A percentile compares a stretch with the other conserved stretches of the same genome.
phyloP scores from a whole-genome alignment of 1,140 invertebrate species.

The Lasioglossum baleicum region DNA sequence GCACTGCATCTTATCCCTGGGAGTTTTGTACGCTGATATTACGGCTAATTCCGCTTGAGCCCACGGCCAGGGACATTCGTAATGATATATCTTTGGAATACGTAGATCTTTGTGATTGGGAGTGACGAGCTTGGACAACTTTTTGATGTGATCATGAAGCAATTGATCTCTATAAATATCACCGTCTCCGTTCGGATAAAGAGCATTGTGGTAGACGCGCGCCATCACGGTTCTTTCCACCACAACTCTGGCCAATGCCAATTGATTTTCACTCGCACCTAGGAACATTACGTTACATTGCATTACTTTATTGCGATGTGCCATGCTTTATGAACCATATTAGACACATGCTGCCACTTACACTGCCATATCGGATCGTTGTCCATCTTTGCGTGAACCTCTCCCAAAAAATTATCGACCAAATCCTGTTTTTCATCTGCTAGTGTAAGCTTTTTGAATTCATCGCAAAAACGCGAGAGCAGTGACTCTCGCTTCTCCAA shows the following conservation, averaged over 20 bases:
- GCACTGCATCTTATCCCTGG: slow-evolving; percentile 94
- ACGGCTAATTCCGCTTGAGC: slow-evolving; percentile 96
- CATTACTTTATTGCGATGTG: no score
- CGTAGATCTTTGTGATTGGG: slow-evolving; percentile 91
- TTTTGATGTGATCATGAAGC: slow-evolving; percentile 92
- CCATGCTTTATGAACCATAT: no score
- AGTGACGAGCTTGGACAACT: slow-evolving; percentile 89
- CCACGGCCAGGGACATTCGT: slow-evolving; percentile 98
- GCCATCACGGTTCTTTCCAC: slow-evolving; percentile 92
- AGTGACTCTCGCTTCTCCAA: slow-evolving; percentile 86
- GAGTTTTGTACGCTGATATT: slow-evolving; percentile 96
- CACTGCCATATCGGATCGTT: slow-evolving; percentile 87
- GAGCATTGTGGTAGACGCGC: slow-evolving; percentile 93
- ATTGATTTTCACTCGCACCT: slow-evolving; percentile 85
- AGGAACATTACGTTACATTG: slow-evolving; percentile 41
- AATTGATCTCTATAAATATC: slow-evolving; percentile 95
- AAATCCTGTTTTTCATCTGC: slow-evolving; percentile 91
- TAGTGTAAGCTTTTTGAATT: slow-evolving; percentile 87
- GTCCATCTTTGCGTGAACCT: slow-evolving; percentile 82
- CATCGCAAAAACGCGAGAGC: slow-evolving; percentile 85
- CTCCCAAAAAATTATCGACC: slow-evolving; percentile 84
- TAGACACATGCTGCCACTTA: slow-evolving; percentile 62
- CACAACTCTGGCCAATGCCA: slow-evolving; percentile 86
- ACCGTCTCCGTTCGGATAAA: slow-evolving; percentile 98
- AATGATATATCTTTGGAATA: slow-evolving; percentile 90